phyloP scores from a whole-genome alignment of 2,797 vertebrate genomes.

The Phylloscopus collybita region DNA sequence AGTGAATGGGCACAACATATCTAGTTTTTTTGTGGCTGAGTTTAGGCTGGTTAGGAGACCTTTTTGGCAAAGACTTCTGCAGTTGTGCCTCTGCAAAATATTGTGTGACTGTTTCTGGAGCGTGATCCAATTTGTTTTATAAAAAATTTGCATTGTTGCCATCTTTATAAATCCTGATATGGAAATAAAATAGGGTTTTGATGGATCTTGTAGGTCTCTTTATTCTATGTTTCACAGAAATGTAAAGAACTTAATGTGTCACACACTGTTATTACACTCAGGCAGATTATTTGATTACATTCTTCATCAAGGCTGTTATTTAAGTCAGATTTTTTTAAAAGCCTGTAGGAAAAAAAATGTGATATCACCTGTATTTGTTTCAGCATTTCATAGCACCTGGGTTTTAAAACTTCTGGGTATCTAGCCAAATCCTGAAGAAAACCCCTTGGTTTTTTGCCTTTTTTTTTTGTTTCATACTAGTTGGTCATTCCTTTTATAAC shows the following conservation, averaged over 20 bases:
- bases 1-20: not conserved
- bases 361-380: not conserved
- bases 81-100: not conserved
- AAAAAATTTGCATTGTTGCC: not conserved
- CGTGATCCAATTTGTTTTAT: not conserved
- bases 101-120: not conserved
- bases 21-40: not conserved
- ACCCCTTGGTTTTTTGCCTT: fast-evolving
- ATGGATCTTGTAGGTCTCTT: not conserved
- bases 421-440: not conserved
- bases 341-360: not conserved
- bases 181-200: not conserved
- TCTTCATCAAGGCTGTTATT: not conserved
- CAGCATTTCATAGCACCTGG: not conserved
- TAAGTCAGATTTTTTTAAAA: not conserved
- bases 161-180: not conserved
- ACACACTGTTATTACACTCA: not conserved
- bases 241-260: not conserved
- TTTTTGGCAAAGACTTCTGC: not conserved
- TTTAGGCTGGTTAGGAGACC: not conserved
- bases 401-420: not conserved
- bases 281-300: not conserved
- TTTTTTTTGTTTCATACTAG: not conserved
- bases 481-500: not conserved
- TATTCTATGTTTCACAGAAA: not conserved